Evolutionary conservation across 1,140 invertebrate species (phyloP).

Genomic region (Phymastichus coffea): DNA sequence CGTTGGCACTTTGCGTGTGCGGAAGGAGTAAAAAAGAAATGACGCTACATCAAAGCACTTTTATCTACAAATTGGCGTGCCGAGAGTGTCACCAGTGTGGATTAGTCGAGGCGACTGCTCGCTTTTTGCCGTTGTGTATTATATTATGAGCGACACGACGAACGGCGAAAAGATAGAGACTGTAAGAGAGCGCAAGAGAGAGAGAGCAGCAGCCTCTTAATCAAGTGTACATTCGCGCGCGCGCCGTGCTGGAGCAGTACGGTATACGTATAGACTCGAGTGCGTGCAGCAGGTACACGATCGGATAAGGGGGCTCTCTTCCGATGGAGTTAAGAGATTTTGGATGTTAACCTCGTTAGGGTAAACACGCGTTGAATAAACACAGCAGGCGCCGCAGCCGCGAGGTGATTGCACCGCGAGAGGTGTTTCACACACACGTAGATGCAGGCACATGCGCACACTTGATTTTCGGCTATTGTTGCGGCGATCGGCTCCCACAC

Average conservation of each 20-base stretch:
- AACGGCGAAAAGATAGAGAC: constrained; percentile 13
- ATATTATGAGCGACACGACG: constrained; percentile 1
- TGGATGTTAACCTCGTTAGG: constrained; percentile 21
- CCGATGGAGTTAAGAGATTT: constrained; percentile 24
- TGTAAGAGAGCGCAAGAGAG: neutral
- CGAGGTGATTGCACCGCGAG: too few relatives aligned
- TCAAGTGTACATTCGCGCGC: neutral
- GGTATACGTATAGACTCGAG: neutral
- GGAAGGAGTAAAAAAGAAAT: too few relatives aligned
- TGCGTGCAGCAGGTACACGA: neutral
- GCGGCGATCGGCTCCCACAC: constrained; percentile 1
- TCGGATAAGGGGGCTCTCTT: neutral
- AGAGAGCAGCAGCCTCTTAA: neutral
- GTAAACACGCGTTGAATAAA: constrained; percentile 20
- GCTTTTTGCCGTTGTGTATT: neutral
- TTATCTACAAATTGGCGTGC: too few relatives aligned
- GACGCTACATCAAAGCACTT: too few relatives aligned
- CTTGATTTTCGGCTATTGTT: constrained; percentile 6
- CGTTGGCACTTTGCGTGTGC: too few relatives aligned
- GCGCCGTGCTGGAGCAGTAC: too few relatives aligned
- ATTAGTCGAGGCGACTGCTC: neutral
- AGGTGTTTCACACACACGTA: too few relatives aligned
- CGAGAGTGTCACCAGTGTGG: constrained; percentile 5
- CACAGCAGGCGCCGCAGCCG: constrained; percentile 3
- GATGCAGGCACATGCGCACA: too few relatives aligned